Base-by-base conservation (phyloP, 2,888 invertebrate species). In the Ophioninae sp. region DNA sequence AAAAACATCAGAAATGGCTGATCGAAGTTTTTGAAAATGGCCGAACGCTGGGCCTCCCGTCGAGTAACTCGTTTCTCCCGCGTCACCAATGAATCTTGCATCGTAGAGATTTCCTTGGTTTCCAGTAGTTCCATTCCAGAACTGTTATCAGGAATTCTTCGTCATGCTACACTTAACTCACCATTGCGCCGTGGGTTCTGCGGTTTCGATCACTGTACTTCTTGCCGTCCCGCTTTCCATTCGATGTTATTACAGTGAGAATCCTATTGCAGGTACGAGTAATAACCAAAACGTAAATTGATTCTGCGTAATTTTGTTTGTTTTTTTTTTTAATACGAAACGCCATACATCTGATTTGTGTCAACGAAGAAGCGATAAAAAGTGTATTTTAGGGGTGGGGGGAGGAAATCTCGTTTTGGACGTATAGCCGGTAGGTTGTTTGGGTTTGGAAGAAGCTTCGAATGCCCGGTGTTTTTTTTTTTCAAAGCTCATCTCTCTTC, bases 401-500 rank as follows among this genome's bases (percentile, higher is more conserved):
- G 1, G 37, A 39, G 41, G n/a, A 50, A 23, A 39, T 20, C 41
- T 21, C 10, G 50, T 50, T 6, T 50, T 17, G 3, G 50, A 17
- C 6, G 50, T 17, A 17, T 13, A 13, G 50, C 6, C 50, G 50
- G 50, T 50, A 50, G 13, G 50, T 7, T n/a, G 10, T 39, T 59
- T 20, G 6, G 21, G 41, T 67, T 5, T 41, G 39, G 7, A 23
- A 13, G 30, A n/a, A 6, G 6, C 37, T 20, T 5, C 17, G 17
- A 17, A 72, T 10, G n/a, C 62, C 39, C 30, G 57, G 8, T 10
- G 7, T 21, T 57, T 20, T 69, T 1, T 1, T 10, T 10, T 50
- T 82, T 85, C 81, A 89, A 20, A 89, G 82, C 81, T 89, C 88
- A 57, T 93, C 92, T 81, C 87, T 87, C 0, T 85, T 70, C 21